phyloP scores from a whole-genome alignment of 2,113 vertebrate species.

The Bungarus multicinctus region DNA sequence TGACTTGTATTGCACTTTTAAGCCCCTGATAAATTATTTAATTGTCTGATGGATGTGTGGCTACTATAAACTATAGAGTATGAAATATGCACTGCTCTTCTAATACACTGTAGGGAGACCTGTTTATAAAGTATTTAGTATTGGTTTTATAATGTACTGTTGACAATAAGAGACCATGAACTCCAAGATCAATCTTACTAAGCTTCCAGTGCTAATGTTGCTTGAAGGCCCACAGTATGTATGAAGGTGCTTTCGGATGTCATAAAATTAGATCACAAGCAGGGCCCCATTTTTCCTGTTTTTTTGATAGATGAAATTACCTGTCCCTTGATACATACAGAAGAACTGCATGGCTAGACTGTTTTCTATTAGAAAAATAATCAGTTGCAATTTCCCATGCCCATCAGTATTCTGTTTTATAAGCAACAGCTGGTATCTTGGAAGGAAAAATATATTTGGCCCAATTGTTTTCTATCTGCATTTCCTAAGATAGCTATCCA shows the following conservation, averaged over 20 bases:
- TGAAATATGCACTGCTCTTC: conserved; percentile 79
- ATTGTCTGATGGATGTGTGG: conserved; percentile 81
- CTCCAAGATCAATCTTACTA: conserved; percentile 82
- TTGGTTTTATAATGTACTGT: conserved; percentile 81
- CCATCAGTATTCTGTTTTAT: not conserved
- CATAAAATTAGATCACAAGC: not conserved
- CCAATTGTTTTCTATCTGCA: not conserved
- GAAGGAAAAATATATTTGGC: not conserved
- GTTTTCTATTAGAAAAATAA: not conserved
- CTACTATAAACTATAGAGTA: conserved; percentile 73
- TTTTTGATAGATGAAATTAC: conserved; percentile 1
- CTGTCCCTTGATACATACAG: not conserved
- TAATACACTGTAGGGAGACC: conserved; percentile 78
- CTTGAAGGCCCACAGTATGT: conserved; percentile 74
- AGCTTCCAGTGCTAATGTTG: conserved; percentile 72
- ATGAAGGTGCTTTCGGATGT: conserved; percentile 4
- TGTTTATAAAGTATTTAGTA: conserved; percentile 87
- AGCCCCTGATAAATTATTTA: conserved; percentile 79
- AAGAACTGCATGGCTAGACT: not conserved
- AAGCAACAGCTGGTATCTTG: not conserved
- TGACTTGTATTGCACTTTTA: conserved; percentile 73
- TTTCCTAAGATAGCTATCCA: conserved; percentile 49
- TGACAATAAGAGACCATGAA: conserved; percentile 76
- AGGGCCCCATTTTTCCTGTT: not conserved
- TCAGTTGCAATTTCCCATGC: not conserved